A percentile compares a stretch with the other conserved stretches of the same genome.
Evolutionary conservation across 2,797 vertebrate genomes (phyloP).

Genomic region (Chelon auratus): DNA sequence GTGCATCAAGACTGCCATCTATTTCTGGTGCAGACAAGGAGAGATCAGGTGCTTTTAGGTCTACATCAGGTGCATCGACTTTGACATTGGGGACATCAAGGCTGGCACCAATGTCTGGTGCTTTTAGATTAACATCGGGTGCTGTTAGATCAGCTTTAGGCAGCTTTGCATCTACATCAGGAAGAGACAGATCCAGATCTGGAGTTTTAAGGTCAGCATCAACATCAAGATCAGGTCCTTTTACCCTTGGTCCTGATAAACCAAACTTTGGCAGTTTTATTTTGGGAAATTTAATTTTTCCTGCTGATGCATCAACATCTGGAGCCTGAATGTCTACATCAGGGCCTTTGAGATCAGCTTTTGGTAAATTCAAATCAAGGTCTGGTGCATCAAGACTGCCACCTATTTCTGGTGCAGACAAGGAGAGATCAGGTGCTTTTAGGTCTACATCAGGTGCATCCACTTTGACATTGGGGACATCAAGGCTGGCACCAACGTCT

Average conservation of each 20-base stretch:
- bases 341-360: conserved; percentile 37
- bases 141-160: conserved; percentile 56
- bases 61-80: conserved; percentile 32
- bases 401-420: conserved; percentile 48
- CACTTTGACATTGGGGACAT: neutral
- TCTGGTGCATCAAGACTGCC: conserved; percentile 34
- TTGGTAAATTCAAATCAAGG: conserved; percentile 32
- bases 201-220: conserved; percentile 51
- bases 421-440: conserved; percentile 24
- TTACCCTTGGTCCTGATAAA: conserved; percentile 50
- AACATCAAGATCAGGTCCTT: conserved; percentile 41
- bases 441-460: conserved; percentile 36
- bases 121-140: conserved; percentile 32
- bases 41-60: conserved; percentile 27
- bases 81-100: conserved; percentile 39
- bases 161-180: conserved; percentile 56
- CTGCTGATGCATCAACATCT: conserved; percentile 37
- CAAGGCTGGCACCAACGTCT: no score
- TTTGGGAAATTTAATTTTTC: conserved; percentile 59
- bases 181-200: conserved; percentile 41
- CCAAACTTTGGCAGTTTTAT: conserved; percentile 57
- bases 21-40: conserved; percentile 45
- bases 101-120: conserved; percentile 26
- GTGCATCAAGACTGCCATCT: conserved; percentile 31
- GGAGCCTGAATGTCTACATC: conserved; percentile 44